Evolutionary conservation across 2,113 vertebrate species (phyloP), one percentile per base, ranked within the genome.

Genomic region (Uropsilus gracilis): DNA sequence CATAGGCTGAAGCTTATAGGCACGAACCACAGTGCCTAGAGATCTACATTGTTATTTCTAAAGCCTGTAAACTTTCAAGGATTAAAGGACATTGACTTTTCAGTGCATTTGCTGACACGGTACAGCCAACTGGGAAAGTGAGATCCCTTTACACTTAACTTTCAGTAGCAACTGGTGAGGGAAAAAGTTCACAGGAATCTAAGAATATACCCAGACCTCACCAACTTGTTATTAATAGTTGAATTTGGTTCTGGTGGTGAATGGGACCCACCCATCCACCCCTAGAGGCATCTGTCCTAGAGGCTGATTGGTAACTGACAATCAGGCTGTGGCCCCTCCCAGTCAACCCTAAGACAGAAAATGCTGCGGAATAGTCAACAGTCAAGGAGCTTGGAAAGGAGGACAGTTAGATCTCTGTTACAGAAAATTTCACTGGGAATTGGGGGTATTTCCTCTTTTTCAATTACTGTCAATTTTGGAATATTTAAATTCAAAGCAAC

Each of bases 141-240:
- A 48, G 34, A 5, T 18, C 1, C 32, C 84, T 44, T 26, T 44
- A 57, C 48, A 71, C 11, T 24, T 34, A n/a, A n/a, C 1, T 8
- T 66, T 26, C 10, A 57, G 26, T 4, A 30, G 18, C 55, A 50
- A 22, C 14, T 53, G 3, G 34, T 39, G 5, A 69, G 7, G 8
- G 26, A 44, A 6, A 13, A 18, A 55, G 64, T 24, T 32, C 34
- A 72, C 9, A 72, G 34, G 20, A 72, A 30, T 80, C 48, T 48
- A 55, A 95, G 18, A 32, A 37, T 87, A 81, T 26, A 64, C 17
- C 4, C 39, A 59, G 28, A 46, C 76, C 14, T 77, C 55, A 32
- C 64, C 81, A 28, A 95, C 18, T 30, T 61, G 32, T 18, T 48
- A 32, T 73, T 82, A 94, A 89, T 90, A 66, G 63, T 78, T 64